phyloP scores from a whole-genome alignment of 2,888 invertebrate genomes.

The Tribolium freemani region DNA sequence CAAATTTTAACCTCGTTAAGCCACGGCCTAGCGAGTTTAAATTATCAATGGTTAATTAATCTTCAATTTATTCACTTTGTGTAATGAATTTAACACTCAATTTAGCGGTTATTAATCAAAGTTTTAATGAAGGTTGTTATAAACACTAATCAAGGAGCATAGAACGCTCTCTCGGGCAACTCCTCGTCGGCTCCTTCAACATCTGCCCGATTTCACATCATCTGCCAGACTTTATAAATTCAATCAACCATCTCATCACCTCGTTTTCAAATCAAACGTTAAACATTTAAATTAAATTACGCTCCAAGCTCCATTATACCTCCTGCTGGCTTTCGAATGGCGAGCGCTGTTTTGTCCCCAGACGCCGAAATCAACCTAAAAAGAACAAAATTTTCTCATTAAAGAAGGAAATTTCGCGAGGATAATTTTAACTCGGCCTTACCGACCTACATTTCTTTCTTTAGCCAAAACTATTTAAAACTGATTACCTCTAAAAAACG shows the following conservation, averaged over 20 bases:
- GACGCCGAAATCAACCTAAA: constrained; percentile 31
- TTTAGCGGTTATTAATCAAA: constrained; percentile 74
- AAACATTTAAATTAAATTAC: constrained; percentile 58
- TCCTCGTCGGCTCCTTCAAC: constrained; percentile 49
- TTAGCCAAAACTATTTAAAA: no score
- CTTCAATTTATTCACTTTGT: constrained; percentile 72
- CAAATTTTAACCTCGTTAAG: constrained; percentile 71
- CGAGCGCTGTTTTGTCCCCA: constrained; percentile 6
- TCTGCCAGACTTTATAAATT: constrained; percentile 55
- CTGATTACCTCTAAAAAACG: no score
- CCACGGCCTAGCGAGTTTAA: constrained; percentile 70
- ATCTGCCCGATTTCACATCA: constrained; percentile 57
- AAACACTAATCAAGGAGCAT: constrained; percentile 60
- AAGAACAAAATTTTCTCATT: constrained; percentile 45
- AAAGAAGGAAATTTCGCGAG: neutral
- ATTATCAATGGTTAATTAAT: constrained; percentile 71
- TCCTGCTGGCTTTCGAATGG: constrained; percentile 53
- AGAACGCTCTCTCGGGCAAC: constrained; percentile 44
- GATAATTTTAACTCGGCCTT: constrained; percentile 1
- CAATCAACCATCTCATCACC: constrained; percentile 52
- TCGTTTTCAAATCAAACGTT: constrained; percentile 53
- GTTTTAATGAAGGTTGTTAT: constrained; percentile 71
- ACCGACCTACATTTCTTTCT: neutral
- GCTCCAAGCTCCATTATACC: constrained; percentile 56
- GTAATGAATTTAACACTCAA: constrained; percentile 68